Percentiles rank a stretch among this genome's conserved stretches.
These are phyloP conservation scores for Neolamprologus longior DNA, from an alignment of 2,113 vertebrate genomes.

Conservation along the genomic window DNA sequence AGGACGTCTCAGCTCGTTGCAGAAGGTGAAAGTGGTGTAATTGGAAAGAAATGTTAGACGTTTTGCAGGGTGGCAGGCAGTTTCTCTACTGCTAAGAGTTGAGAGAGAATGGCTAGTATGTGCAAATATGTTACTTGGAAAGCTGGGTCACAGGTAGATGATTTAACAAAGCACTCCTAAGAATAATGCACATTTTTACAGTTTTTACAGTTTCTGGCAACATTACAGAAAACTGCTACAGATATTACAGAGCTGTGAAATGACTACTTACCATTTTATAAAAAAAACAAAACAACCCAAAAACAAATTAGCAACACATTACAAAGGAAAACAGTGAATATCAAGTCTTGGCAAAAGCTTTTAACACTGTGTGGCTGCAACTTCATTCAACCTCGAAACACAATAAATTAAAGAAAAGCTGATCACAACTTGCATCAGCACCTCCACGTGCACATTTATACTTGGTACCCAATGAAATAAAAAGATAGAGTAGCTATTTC, in stretches of 20 bases:
- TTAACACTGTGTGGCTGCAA: conserved; percentile 25
- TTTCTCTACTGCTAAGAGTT: background rate
- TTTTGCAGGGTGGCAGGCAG: conserved; percentile 13
- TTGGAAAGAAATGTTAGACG: background rate
- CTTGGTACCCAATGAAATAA: conserved; percentile 39
- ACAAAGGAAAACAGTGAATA: background rate
- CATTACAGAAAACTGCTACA: background rate
- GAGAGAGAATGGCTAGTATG: conserved; percentile 11
- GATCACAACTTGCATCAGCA: conserved; percentile 3
- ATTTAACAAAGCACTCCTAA: background rate
- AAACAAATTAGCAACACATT: background rate
- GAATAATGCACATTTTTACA: background rate
- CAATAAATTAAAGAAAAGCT: conserved; percentile 15
- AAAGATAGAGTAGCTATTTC: background rate
- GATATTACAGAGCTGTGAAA: background rate
- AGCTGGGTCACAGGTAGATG: background rate
- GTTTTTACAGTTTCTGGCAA: background rate
- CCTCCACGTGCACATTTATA: background rate
- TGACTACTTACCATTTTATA: background rate
- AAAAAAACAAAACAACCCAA: background rate
- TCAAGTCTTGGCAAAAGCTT: conserved; percentile 31
- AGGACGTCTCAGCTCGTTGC: background rate
- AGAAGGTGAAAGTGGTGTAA: background rate
- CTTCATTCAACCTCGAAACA: conserved; percentile 5
- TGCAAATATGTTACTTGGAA: background rate